A percentile compares a stretch with the other conserved stretches of the same genome.
These are phyloP conservation scores for Sipha flava DNA, from an alignment of 1,140 invertebrate species.

Conservation along the genomic window DNA sequence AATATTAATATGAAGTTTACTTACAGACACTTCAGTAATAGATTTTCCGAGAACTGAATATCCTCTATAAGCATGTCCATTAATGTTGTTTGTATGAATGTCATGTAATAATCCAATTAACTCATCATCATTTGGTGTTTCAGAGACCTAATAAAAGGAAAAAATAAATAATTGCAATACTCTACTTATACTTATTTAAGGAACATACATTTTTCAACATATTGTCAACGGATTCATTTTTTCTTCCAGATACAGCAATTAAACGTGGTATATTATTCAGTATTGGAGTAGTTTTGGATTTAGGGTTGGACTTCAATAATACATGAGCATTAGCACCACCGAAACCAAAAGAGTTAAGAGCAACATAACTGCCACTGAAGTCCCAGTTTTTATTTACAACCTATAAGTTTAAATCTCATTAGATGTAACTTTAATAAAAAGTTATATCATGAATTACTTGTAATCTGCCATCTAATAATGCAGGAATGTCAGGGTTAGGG, in stretches of 20 bases:
- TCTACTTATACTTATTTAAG: neutral
- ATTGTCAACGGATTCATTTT: conserved; percentile 64
- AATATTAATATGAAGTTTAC: conserved; percentile 32
- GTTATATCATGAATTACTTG: conserved; percentile 50
- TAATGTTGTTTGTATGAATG: conserved; percentile 58
- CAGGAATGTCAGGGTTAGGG: conserved; percentile 84
- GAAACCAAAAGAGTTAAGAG: conserved; percentile 93
- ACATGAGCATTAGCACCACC: conserved; percentile 93
- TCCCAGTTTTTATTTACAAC: conserved; percentile 70
- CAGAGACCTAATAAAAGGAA: conserved; percentile 40
- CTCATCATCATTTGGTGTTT: conserved; percentile 58
- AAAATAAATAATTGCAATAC: neutral
- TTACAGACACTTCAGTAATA: conserved; percentile 46
- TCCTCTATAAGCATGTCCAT: conserved; percentile 66
- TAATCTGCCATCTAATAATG: conserved; percentile 72
- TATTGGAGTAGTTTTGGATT: conserved; percentile 53
- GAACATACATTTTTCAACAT: conserved; percentile 55
- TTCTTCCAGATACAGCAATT: conserved; percentile 72
- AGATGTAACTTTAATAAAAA: neutral
- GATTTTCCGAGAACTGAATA: conserved; percentile 59
- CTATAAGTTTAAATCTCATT: conserved; percentile 39
- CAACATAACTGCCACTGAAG: conserved; percentile 78
- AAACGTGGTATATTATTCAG: conserved; percentile 56
- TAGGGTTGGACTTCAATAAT: conserved; percentile 69
- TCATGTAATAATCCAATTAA: conserved; percentile 68